A percentile compares a stretch with the other conserved stretches of the same genome.
Conservation (phyloP, 1,140 invertebrate genomes). For the Pomacea maculata region DNA sequence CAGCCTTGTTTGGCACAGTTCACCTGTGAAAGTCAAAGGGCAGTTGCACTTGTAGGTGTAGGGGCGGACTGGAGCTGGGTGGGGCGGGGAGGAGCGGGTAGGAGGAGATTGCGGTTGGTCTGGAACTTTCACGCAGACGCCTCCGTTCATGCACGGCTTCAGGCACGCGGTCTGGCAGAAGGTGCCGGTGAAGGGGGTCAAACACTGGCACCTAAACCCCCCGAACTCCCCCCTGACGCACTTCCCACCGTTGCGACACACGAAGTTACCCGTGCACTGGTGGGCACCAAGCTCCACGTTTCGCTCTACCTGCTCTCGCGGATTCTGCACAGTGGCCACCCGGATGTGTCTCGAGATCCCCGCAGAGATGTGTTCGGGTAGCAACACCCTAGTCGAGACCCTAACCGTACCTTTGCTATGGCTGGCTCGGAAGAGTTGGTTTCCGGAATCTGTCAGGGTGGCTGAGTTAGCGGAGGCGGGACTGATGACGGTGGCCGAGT, state of each 20-base stretch:
- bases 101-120: background rate
- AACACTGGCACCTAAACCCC: constrained; percentile 8
- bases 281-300: constrained; percentile 15
- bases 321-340: constrained; percentile 3
- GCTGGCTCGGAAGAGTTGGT: too few relatives aligned
- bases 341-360: background rate
- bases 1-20: background rate
- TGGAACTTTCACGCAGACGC: background rate
- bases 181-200: constrained; percentile 10
- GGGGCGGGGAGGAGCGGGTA: too few relatives aligned
- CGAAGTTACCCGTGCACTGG: constrained; percentile 19
- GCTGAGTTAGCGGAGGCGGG: too few relatives aligned
- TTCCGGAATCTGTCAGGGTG: too few relatives aligned
- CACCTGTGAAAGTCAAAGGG: background rate
- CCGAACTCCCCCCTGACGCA: constrained; percentile 6
- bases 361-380: too few relatives aligned
- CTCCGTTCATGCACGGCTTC: constrained; percentile 6
- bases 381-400: too few relatives aligned
- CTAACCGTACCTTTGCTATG: too few relatives aligned
- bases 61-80: background rate
- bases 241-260: constrained; percentile 7
- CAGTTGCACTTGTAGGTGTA: background rate
- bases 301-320: background rate
- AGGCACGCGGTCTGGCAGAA: constrained; percentile 16
- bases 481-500: background rate